These are phyloP conservation scores for Nymphalis c-album DNA, from an alignment of 2,888 invertebrate species.

Conservation along the genomic window DNA sequence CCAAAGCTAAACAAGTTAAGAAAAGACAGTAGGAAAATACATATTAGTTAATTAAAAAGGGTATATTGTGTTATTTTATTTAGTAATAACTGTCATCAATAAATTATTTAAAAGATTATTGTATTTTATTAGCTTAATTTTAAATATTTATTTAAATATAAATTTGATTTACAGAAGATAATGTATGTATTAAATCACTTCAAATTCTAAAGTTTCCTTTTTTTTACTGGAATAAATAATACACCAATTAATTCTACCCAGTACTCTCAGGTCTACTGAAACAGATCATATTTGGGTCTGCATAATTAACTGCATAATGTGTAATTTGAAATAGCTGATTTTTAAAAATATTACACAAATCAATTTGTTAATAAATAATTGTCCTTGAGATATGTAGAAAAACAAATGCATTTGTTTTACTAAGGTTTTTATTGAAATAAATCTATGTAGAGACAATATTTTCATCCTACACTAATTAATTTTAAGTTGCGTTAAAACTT, in stretches of 20 bases:
- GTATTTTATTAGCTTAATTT: neutral
- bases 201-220: too few species aligned
- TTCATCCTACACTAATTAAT: constrained; percentile 52
- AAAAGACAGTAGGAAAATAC: constrained; percentile 63
- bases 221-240: too few species aligned
- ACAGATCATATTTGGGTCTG: too few species aligned
- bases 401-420: constrained; percentile 35
- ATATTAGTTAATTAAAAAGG: constrained; percentile 3
- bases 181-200: too few species aligned
- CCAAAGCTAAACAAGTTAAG: constrained; percentile 74
- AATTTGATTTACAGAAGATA: too few species aligned
- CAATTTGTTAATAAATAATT: neutral
- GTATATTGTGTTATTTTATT: neutral
- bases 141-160: too few species aligned
- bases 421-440: constrained; percentile 70
- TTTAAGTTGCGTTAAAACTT: constrained; percentile 58
- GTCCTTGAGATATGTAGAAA: constrained; percentile 19
- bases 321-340: too few species aligned
- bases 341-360: too few species aligned
- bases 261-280: neutral
- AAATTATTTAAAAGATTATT: constrained; percentile 7
- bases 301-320: too few species aligned
- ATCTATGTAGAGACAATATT: constrained; percentile 63
- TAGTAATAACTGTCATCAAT: constrained; percentile 4
- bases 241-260: neutral